These are phyloP conservation scores for Ranitomeya variabilis DNA, from an alignment of 2,113 vertebrate species.

Conservation along the genomic window DNA sequence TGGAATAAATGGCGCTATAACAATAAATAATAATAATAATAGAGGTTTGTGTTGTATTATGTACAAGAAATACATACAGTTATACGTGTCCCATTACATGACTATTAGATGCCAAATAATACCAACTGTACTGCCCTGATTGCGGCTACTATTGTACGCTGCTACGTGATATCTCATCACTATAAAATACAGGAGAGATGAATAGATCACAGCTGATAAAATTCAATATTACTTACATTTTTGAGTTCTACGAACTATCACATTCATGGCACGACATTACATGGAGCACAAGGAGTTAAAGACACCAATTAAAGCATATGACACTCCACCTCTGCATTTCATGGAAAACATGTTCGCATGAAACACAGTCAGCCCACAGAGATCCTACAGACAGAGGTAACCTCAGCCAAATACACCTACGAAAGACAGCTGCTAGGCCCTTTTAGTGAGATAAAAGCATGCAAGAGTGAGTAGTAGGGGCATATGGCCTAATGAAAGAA, in stretches of 20 bases:
- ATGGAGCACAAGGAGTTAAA: constrained; percentile 49
- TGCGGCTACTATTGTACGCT: too few species aligned
- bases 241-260: not conserved
- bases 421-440: constrained; percentile 55
- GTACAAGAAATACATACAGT: too few species aligned
- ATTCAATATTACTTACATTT: not conserved
- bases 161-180: not conserved
- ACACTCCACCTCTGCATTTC: constrained; percentile 58
- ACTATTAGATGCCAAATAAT: too few species aligned
- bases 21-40: too few species aligned
- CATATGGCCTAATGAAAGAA: constrained; percentile 55
- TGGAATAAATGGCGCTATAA: too few species aligned
- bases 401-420: constrained; percentile 57
- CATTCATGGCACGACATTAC: not conserved
- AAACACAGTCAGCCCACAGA: constrained; percentile 58
- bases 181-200: not conserved
- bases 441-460: constrained; percentile 51
- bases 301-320: constrained; percentile 55
- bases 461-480: constrained; percentile 48
- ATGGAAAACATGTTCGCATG: constrained; percentile 58
- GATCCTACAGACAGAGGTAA: constrained; percentile 56
- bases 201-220: not conserved
- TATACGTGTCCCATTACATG: too few species aligned
- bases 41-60: too few species aligned
- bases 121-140: too few species aligned